Base-by-base conservation (phyloP, 35 echinoderm and acorn worm species). In the Apostichopus parvimensis region DNA sequence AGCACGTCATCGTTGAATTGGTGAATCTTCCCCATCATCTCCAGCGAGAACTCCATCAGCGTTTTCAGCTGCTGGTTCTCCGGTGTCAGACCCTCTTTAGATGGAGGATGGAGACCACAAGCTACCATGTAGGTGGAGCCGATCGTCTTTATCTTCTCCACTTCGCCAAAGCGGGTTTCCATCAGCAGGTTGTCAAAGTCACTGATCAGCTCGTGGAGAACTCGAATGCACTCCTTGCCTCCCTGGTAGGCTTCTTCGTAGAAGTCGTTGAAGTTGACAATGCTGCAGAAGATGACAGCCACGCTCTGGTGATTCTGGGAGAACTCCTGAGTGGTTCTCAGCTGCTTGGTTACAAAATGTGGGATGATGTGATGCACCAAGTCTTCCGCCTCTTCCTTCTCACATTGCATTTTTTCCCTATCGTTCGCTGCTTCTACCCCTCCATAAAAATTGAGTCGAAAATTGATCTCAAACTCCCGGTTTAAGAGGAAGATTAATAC, bases 261-360 rank as follows among this genome's bases (percentile, higher is more conserved):
- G 79, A 99, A 99, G 68, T 99, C 97, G 90, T 96, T 99, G 65
- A 99, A 99, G 87, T 99, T 99, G 77, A 99, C 93, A 55, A 99
- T 94, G 68, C 97, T 99, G 54, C 91, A 92, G 83, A 99, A 99
- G 75, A 99, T 94, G 22, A 99, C 95, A 9, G 95, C 97, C 11
- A 99, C 97, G 78, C 88, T 91, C 77, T 96, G 91, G 80, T 99
- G 97, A 52, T 99, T 99, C 75, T 96, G 93, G 59, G 97, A 99
- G 90, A 93, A 99, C 90, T 96, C 94, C 20, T 83, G 64, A 1
- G 90, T 93, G 66, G 83, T 92, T 12, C 94, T 57, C 53, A 99
- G 90, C 91, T 96, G 93, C 82, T 94, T 92, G 52, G 93, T 93
- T 18, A 99, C 97, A 91, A 96, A 95, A 17, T 87, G 87, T 2